Percentiles rank a stretch among this genome's conserved stretches.
Conservation (phyloP, 2,113 vertebrate genomes). For the Sphyrna mokarran region DNA sequence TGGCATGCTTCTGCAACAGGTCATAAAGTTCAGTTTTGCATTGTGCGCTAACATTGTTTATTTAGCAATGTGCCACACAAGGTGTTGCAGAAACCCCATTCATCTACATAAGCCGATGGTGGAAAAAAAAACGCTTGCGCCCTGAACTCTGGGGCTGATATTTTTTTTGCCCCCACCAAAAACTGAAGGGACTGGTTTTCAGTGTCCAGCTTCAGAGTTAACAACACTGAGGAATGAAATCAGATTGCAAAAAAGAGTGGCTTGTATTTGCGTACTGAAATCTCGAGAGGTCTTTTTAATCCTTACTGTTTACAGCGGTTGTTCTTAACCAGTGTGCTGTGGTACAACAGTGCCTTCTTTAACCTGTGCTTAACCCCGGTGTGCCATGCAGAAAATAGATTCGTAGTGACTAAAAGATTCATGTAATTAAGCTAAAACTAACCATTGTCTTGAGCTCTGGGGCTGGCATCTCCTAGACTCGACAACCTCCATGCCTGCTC, state of each 20-base stretch:
- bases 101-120: neutral
- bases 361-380: no score
- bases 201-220: no score
- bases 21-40: constrained; percentile 23
- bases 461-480: no score
- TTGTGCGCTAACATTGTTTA: constrained; percentile 4
- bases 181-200: neutral
- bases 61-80: constrained; percentile 24
- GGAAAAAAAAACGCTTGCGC: neutral
- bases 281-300: neutral
- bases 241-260: neutral
- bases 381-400: no score
- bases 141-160: neutral
- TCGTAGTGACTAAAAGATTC: no score
- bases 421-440: no score
- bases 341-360: no score
- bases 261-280: neutral
- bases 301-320: neutral
- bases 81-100: constrained; percentile 1
- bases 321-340: no score
- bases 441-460: no score
- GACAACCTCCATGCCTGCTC: no score
- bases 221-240: neutral
- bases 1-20: constrained; percentile 28
- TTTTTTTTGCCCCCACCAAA: neutral